Evolutionary conservation across 2,113 vertebrate species (phyloP).

Genomic region (Alectura lathami): DNA sequence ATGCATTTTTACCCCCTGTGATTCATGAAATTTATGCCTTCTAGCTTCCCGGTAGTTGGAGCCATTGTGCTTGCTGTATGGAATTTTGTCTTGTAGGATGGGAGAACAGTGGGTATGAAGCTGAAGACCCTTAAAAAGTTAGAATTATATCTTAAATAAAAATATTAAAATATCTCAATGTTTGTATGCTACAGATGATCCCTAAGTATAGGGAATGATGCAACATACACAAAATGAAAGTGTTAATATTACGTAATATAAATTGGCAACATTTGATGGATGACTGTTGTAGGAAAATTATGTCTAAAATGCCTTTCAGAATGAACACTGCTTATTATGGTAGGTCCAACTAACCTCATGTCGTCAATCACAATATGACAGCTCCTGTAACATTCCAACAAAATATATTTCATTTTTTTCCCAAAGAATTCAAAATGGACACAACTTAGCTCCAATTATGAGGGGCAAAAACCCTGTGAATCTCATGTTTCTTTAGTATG

Average conservation of each 20-base stretch:
- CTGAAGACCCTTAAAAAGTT: constrained; percentile 24
- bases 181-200: background rate
- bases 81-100: constrained; percentile 75
- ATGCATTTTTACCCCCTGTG: constrained; percentile 61
- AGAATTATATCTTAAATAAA: constrained; percentile 18
- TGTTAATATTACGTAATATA: background rate
- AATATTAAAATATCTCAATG: background rate
- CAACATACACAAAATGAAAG: constrained; percentile 41
- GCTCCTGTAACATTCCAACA: constrained; percentile 19
- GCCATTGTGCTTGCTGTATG: constrained; percentile 73
- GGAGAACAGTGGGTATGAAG: constrained; percentile 48
- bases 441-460: background rate
- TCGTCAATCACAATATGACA: background rate
- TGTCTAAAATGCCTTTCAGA: background rate
- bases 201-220: background rate
- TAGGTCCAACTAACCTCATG: constrained; percentile 31
- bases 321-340: background rate
- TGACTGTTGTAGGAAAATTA: background rate
- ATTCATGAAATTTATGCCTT: constrained; percentile 42
- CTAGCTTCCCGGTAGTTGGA: constrained; percentile 36
- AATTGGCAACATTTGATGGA: background rate
- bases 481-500: background rate
- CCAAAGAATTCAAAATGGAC: constrained; percentile 30
- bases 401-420: background rate
- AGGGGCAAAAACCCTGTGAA: background rate